Percentiles rank a stretch among this genome's conserved stretches.
Evolutionary conservation across 2,888 invertebrate genomes (phyloP).

Genomic region (Hedya salicella): DNA sequence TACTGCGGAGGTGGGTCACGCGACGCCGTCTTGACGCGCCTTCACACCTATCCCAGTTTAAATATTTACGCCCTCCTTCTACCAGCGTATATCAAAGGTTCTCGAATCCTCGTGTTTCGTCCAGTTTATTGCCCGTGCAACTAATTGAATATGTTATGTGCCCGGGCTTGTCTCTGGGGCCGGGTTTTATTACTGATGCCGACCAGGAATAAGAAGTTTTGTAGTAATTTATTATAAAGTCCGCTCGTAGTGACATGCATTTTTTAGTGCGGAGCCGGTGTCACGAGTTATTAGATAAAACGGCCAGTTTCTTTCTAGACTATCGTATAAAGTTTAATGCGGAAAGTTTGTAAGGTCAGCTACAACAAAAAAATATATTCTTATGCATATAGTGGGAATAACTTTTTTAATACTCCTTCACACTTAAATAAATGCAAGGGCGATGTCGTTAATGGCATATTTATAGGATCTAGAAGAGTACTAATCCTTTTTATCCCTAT

Average conservation of each 20-base stretch:
- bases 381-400: no score
- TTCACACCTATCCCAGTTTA: conserved; percentile 15
- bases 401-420: no score
- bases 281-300: background rate
- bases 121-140: conserved; percentile 25
- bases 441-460: no score
- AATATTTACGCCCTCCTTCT: conserved; percentile 28
- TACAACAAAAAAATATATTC: no score
- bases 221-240: conserved; percentile 38
- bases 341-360: no score
- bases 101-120: conserved; percentile 34
- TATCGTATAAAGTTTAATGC: no score
- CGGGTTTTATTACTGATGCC: conserved; percentile 34
- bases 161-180: conserved; percentile 17
- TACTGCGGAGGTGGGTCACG: no score
- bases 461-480: no score
- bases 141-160: conserved; percentile 44
- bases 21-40: background rate
- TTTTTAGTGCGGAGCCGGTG: conserved; percentile 4
- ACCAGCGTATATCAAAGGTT: conserved; percentile 28
- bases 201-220: conserved; percentile 33
- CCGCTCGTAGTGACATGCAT: background rate
- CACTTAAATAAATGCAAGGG: no score
- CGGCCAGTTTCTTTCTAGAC: no score
- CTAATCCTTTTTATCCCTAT: no score